These are phyloP conservation scores for Aporrectodea caliginosa DNA, from an alignment of 1,140 invertebrate species.

Conservation along the genomic window DNA sequence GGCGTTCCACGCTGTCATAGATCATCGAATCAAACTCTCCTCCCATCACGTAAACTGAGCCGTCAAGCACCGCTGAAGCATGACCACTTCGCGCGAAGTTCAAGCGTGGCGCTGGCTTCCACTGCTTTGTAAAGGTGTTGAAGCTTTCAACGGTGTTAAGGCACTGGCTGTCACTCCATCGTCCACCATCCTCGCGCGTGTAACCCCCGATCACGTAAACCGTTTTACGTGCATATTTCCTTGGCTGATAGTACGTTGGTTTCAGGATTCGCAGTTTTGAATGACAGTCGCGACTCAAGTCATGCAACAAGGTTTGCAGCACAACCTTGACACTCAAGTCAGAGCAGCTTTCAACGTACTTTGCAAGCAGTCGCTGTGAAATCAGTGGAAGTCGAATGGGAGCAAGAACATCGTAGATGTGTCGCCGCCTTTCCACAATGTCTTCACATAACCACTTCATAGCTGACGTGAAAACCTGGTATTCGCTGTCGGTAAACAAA, in stretches of 20 bases:
- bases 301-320: constrained; percentile 39
- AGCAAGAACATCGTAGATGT: constrained; percentile 38
- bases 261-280: constrained; percentile 24
- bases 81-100: constrained; percentile 40
- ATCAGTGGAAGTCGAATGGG: constrained; percentile 43
- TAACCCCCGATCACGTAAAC: constrained; percentile 46
- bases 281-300: constrained; percentile 33
- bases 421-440: constrained; percentile 28
- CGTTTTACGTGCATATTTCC: constrained; percentile 59
- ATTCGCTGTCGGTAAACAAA: constrained; percentile 40
- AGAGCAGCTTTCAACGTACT: constrained; percentile 34
- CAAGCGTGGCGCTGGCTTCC: constrained; percentile 37
- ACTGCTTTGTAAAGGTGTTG: constrained; percentile 40
- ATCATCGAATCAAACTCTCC: constrained; percentile 74
- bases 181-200: constrained; percentile 51
- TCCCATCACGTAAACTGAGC: constrained; percentile 43
- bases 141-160: constrained; percentile 41
- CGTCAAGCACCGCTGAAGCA: constrained; percentile 38
- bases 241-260: constrained; percentile 36
- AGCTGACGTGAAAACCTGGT: constrained; percentile 61
- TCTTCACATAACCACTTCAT: constrained; percentile 42
- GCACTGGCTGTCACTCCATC: constrained; percentile 48
- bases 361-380: constrained; percentile 36
- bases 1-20: constrained; percentile 78
- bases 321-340: constrained; percentile 43